Percentiles rank a stretch among this genome's conserved stretches.
Conservation (phyloP, 1,140 invertebrate species). For the Micrasema longulum region DNA sequence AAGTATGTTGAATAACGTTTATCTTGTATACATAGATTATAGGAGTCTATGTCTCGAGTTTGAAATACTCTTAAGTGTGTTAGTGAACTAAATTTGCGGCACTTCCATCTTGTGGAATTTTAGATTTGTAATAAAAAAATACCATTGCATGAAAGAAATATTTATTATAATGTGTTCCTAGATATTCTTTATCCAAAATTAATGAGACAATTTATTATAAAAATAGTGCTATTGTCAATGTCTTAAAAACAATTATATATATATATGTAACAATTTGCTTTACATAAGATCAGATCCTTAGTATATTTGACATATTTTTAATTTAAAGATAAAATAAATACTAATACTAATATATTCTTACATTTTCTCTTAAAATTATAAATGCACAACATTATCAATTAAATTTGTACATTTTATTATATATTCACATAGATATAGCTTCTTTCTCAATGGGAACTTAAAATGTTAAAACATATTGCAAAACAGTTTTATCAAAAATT, state of each 20-base stretch:
- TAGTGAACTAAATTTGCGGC: no score
- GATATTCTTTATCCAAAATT: slow-evolving; percentile 2
- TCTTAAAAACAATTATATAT: slow-evolving; percentile 31
- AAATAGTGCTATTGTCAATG: slow-evolving; percentile 51
- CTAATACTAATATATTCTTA: slow-evolving; percentile 34
- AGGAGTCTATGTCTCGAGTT: no score
- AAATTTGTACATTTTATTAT: no score
- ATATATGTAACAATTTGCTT: slow-evolving; percentile 16
- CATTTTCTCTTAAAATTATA: neutral
- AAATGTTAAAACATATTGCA: neutral
- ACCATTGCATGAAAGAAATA: neutral
- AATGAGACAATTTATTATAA: slow-evolving; percentile 42
- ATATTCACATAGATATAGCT: slow-evolving; percentile 5
- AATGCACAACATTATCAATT: no score
- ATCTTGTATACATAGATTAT: no score
- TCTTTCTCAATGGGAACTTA: neutral
- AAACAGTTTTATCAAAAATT: neutral
- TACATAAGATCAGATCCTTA: slow-evolving; percentile 29
- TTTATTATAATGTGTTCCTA: no score
- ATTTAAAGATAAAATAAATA: slow-evolving; percentile 21
- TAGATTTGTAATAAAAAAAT: neutral
- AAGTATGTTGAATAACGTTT: no score
- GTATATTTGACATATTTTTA: slow-evolving; percentile 13
- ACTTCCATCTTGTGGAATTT: no score
- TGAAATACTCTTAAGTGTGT: no score